Percentiles rank a stretch among this genome's conserved stretches.
Conservation (phyloP, 2,888 invertebrate species). For the Pheosia gnoma region DNA sequence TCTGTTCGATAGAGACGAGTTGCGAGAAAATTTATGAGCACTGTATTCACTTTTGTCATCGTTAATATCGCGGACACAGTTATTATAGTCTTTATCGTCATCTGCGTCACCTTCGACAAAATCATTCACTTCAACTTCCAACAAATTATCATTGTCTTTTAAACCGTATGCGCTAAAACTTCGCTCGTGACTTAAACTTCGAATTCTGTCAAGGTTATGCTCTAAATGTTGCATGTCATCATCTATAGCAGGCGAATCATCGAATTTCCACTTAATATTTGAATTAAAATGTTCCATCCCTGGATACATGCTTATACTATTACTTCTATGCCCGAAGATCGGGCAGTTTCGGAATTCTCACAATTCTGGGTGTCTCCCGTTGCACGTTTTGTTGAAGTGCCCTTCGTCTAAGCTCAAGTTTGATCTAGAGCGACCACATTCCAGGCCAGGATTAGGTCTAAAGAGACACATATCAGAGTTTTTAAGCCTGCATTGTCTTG, state of each 20-base stretch:
- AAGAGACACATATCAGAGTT: constrained; percentile 79
- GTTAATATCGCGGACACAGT: constrained; percentile 61
- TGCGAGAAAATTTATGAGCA: constrained; percentile 76
- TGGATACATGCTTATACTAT: constrained; percentile 78
- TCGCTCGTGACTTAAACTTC: constrained; percentile 76
- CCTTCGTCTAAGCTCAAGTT: constrained; percentile 80
- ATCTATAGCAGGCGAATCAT: constrained; percentile 65
- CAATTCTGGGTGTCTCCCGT: constrained; percentile 80
- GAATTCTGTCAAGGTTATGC: constrained; percentile 78
- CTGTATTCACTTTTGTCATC: constrained; percentile 77
- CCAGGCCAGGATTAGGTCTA: constrained; percentile 68
- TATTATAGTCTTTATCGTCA: constrained; percentile 66
- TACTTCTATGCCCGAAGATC: constrained; percentile 82
- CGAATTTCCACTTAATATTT: constrained; percentile 79
- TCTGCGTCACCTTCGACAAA: constrained; percentile 67
- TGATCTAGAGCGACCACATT: constrained; percentile 77
- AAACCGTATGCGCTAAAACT: constrained; percentile 65
- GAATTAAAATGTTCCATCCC: constrained; percentile 80
- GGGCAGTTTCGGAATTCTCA: constrained; percentile 82
- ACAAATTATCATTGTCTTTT: constrained; percentile 71
- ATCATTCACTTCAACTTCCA: constrained; percentile 78
- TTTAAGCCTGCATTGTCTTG: constrained; percentile 76
- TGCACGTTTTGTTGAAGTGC: constrained; percentile 77
- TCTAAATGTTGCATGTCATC: constrained; percentile 74
- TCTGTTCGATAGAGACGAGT: constrained; percentile 77